phyloP scores from a whole-genome alignment of 2,888 invertebrate genomes.

The Augiades crinisus region DNA sequence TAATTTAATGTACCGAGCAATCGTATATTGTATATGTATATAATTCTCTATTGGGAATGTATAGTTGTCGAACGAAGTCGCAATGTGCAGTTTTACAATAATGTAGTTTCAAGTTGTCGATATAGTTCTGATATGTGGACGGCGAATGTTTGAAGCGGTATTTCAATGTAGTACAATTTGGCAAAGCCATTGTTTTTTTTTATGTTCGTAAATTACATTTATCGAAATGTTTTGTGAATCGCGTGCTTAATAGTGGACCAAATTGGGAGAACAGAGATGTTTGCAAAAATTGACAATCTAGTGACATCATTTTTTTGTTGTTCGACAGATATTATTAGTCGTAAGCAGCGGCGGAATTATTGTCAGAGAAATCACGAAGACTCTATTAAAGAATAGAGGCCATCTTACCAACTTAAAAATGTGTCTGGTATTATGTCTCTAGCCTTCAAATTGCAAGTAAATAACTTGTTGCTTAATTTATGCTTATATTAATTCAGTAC shows the following conservation, averaged over 20 bases:
- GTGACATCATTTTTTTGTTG: no score
- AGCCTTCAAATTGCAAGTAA: no score
- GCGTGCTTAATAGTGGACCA: conserved; percentile 1
- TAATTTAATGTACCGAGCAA: not conserved
- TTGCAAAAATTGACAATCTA: not conserved
- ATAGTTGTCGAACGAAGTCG: conserved; percentile 10
- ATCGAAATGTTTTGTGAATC: conserved; percentile 17
- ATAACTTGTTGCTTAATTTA: conserved; percentile 26
- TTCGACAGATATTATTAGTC: no score
- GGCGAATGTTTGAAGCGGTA: conserved; percentile 35
- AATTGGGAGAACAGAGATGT: conserved; percentile 33
- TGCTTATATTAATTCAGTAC: conserved; percentile 28
- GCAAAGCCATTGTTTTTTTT: conserved; percentile 54
- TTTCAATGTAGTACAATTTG: conserved; percentile 54
- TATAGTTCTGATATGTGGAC: conserved; percentile 24
- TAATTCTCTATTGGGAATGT: conserved; percentile 18
- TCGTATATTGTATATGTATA: conserved; percentile 22
- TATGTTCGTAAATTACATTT: conserved; percentile 27
- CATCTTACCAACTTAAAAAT: no score
- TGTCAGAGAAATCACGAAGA: no score
- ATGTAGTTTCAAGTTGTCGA: conserved; percentile 21
- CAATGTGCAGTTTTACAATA: conserved; percentile 12
- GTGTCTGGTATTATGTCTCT: no score
- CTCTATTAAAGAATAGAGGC: no score
- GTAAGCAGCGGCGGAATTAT: no score